Evolutionary conservation across 2,888 invertebrate genomes (phyloP).

Genomic region (Cryptosula pallasiana): DNA sequence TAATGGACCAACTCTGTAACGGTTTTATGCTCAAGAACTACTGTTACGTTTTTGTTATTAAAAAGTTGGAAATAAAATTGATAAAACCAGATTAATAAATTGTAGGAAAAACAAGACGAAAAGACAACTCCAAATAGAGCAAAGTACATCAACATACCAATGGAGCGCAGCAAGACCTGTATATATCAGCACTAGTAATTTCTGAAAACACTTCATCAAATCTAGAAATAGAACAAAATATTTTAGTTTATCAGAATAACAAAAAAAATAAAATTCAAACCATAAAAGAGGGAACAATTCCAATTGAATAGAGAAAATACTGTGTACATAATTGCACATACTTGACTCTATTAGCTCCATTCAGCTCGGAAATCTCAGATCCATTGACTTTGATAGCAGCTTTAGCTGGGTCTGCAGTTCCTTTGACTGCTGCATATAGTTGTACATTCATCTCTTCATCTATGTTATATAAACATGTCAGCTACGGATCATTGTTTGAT

Average conservation of each 20-base stretch:
- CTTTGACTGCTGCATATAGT: not conserved
- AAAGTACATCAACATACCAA: not conserved
- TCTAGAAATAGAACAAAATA: not conserved
- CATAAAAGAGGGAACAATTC: not conserved
- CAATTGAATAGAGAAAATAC: not conserved
- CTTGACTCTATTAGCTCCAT: conserved; percentile 10
- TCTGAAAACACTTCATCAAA: not conserved
- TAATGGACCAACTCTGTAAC: too few relatives aligned
- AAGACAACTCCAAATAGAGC: too few relatives aligned
- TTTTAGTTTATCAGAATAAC: too few relatives aligned
- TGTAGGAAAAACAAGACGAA: too few relatives aligned
- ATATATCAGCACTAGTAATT: not conserved
- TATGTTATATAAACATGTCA: too few relatives aligned
- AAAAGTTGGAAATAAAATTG: too few relatives aligned
- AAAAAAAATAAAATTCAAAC: not conserved
- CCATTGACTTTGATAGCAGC: not conserved
- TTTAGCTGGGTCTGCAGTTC: not conserved
- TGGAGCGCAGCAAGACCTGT: not conserved
- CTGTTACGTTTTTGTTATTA: too few relatives aligned
- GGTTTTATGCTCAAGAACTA: too few relatives aligned
- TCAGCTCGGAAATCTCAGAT: not conserved
- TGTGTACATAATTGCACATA: not conserved
- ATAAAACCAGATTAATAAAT: too few relatives aligned
- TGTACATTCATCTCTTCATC: not conserved
- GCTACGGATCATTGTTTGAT: too few relatives aligned